A percentile compares a stretch with the other conserved stretches of the same genome.
These are phyloP conservation scores for Sciaenops ocellatus DNA, from an alignment of 2,797 vertebrate species.

Conservation along the genomic window DNA sequence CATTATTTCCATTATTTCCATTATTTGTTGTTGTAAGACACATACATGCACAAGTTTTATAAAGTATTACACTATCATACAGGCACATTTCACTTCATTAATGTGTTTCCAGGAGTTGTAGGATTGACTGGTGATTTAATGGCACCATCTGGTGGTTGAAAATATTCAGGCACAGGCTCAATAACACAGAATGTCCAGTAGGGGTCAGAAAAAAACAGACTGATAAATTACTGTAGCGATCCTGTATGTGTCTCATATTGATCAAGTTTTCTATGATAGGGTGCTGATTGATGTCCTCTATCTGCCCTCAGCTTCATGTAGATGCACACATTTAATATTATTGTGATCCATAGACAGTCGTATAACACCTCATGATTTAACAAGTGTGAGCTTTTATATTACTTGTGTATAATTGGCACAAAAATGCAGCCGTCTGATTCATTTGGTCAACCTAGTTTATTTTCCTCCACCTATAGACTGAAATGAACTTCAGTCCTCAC, in stretches of 20 bases:
- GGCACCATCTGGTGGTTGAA: conserved; percentile 60
- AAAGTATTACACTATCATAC: not conserved
- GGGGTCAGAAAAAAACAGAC: conserved; percentile 48
- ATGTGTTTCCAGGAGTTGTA: not conserved
- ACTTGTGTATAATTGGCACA: not conserved
- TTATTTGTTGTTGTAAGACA: too few species aligned
- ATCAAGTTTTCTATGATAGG: conserved; percentile 4
- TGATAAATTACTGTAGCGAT: not conserved
- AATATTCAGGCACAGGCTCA: not conserved
- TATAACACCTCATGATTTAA: not conserved
- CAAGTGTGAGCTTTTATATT: not conserved
- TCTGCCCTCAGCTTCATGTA: not conserved
- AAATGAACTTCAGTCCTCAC: not conserved
- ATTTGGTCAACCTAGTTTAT: not conserved
- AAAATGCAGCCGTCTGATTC: not conserved
- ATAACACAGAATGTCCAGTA: conserved; percentile 41
- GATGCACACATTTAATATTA: not conserved
- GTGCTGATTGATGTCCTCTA: not conserved
- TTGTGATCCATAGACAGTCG: not conserved
- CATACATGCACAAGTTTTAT: not conserved
- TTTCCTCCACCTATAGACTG: not conserved
- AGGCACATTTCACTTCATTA: not conserved
- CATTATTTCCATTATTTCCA: too few species aligned
- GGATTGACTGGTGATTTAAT: not conserved
- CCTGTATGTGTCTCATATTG: not conserved